Evolutionary conservation across 2,797 vertebrate genomes (phyloP), one percentile per base, ranked within the genome.

Genomic region (Esox lucius): DNA sequence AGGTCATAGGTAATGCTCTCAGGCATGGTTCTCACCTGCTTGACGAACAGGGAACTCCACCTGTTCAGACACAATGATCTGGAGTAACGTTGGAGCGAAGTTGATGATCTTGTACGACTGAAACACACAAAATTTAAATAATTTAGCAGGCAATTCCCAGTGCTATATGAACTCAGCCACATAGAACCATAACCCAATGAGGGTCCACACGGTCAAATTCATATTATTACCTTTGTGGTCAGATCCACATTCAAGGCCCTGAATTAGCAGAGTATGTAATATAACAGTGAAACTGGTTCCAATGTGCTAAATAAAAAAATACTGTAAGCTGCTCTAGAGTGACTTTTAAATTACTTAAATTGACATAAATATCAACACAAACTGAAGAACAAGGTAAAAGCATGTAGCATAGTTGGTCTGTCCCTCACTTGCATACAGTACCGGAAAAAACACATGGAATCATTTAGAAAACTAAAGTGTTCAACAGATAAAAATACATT

Each of bases 51-150:
- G 97, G 84, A 98, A 99, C 85, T 99, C 97, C 87, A 99, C 97
- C 87, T 98, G 96, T 78, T 99, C 98, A 0, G 98, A 99, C 64
- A 98, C 94, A 16, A 99, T 98, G 88, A 99, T 98, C 87, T 97
- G 97, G 75, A 99, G 96, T 74, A 99, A 91, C 33, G 97, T 99
- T 35, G 98, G 98, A 69, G 98, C 96, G 80, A 99, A 99, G 92
- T 98, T 98, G 93, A 99, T 99, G 86, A 99, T 99, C 92, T 99
- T 99, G 91, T 96, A 99, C 22, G 98, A 98, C 98, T 99, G 83
- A 79, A 89, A 89, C 31, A 82, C 51, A 84, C 22, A 6, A 78
- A 1, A 75, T 1, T 69, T 17, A 3, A 72, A 13, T 46, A 46
- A 46, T 46, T 46, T 46, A 11, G 39, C 39, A 42, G 1, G 9